Evolutionary conservation across 2,113 vertebrate species (phyloP).

Genomic region (Corythornis cristatus): DNA sequence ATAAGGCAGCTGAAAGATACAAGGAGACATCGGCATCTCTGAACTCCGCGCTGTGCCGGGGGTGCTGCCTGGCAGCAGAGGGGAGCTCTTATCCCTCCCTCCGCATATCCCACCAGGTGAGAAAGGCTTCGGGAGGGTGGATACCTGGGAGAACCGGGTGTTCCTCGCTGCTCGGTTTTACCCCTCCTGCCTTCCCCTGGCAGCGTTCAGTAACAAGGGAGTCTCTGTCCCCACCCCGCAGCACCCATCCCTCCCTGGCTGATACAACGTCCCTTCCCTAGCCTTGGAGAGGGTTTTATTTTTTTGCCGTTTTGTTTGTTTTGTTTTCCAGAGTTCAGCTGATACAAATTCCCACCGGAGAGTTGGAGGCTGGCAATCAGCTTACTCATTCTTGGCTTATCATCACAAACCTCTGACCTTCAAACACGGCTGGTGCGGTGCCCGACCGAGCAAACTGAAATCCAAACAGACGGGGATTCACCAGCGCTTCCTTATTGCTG

Average conservation of each 20-base stretch:
- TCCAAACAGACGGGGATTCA: too few species aligned
- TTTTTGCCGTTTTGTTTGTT: neutral
- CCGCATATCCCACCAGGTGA: fast-evolving
- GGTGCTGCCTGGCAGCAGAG: neutral
- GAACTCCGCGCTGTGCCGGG: neutral
- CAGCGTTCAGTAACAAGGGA: fast-evolving
- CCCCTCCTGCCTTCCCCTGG: neutral
- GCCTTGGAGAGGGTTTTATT: neutral
- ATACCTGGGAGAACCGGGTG: neutral
- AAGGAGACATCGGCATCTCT: neutral
- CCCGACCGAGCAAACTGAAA: neutral
- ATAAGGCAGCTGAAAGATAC: neutral
- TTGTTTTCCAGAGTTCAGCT: neutral
- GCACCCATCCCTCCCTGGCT: neutral
- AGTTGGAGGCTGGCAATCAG: neutral
- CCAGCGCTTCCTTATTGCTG: fast-evolving
- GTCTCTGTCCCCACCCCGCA: fast-evolving
- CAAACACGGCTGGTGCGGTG: neutral
- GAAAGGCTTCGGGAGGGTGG: fast-evolving
- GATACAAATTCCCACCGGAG: neutral
- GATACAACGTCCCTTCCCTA: neutral
- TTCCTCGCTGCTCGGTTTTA: neutral
- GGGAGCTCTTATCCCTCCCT: neutral
- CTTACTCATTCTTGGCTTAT: neutral
- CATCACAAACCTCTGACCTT: neutral